phyloP scores from a whole-genome alignment of 2,888 invertebrate genomes.

The Ametastegia equiseti region DNA sequence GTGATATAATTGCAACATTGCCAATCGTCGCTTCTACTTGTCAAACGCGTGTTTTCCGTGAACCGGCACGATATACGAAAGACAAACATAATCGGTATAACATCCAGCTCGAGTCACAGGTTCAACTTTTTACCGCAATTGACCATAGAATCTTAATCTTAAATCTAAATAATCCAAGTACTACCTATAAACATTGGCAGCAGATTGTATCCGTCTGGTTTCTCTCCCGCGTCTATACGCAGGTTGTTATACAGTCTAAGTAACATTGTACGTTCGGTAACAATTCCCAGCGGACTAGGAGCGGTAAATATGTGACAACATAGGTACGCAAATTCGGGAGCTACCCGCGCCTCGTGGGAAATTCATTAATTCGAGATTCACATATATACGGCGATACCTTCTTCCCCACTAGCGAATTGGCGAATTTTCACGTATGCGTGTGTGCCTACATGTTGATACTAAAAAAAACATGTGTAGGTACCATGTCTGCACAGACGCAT shows the following conservation, averaged over 20 bases:
- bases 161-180: no score
- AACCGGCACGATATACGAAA: not conserved
- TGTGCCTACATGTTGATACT: no score
- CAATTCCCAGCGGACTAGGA: not conserved
- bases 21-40: slow-evolving; percentile 22
- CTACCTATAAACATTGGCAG: slow-evolving; percentile 10
- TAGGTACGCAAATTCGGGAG: not conserved
- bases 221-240: not conserved
- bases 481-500: not conserved
- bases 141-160: not conserved
- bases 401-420: not conserved
- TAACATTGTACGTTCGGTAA: not conserved
- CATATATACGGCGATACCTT: not conserved
- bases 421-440: not conserved
- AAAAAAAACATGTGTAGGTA: no score
- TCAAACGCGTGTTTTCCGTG: not conserved
- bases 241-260: not conserved
- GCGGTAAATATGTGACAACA: not conserved
- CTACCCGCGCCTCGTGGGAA: not conserved
- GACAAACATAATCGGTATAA: not conserved
- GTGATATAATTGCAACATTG: slow-evolving; percentile 27
- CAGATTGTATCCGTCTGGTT: not conserved
- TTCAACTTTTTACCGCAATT: not conserved
- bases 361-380: not conserved
- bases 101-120: not conserved